Evolutionary conservation across 2,797 vertebrate genomes (phyloP).

Genomic region (Limnodromus scolopaceus): DNA sequence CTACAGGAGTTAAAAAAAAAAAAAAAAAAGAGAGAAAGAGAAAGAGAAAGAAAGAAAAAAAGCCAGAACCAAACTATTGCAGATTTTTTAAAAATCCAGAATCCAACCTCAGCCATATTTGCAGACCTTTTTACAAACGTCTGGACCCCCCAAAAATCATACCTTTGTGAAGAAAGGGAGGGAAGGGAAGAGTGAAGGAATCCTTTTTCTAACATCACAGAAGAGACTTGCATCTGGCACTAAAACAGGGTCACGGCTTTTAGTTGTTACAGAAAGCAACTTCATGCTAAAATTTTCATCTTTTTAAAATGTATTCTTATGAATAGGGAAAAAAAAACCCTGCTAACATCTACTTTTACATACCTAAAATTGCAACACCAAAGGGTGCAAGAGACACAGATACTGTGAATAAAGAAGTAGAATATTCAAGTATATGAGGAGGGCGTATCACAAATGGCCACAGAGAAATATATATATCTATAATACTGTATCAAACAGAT

Average conservation of each 20-base stretch:
- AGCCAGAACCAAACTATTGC: slow-evolving; percentile 33
- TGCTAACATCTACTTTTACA: slow-evolving; percentile 94
- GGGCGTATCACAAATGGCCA: slow-evolving; percentile 87
- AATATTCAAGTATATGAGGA: slow-evolving; percentile 86
- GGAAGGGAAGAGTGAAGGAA: slow-evolving; percentile 49
- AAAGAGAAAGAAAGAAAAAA: not conserved
- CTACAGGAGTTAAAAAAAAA: not conserved
- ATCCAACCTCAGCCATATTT: slow-evolving; percentile 68
- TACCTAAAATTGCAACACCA: slow-evolving; percentile 90
- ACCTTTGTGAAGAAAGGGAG: slow-evolving; percentile 60
- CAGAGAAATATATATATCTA: slow-evolving; percentile 88
- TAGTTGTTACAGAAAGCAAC: slow-evolving; percentile 84
- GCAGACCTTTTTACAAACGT: slow-evolving; percentile 65
- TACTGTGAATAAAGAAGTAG: slow-evolving; percentile 88
- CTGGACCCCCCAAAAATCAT: slow-evolving; percentile 68
- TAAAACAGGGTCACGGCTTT: slow-evolving; percentile 83
- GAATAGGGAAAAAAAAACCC: slow-evolving; percentile 83
- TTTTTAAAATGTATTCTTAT: slow-evolving; percentile 83
- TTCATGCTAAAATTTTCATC: slow-evolving; percentile 85
- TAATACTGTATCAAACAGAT: slow-evolving; percentile 87
- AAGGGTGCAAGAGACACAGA: slow-evolving; percentile 91
- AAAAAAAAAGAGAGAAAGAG: not conserved
- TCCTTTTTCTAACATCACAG: slow-evolving; percentile 79
- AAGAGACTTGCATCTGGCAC: slow-evolving; percentile 83
- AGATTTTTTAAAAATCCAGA: slow-evolving; percentile 51